A percentile compares a stretch with the other conserved stretches of the same genome.
phyloP scores from a whole-genome alignment of 2,113 vertebrate genomes.

The Salvelinus fontinalis region DNA sequence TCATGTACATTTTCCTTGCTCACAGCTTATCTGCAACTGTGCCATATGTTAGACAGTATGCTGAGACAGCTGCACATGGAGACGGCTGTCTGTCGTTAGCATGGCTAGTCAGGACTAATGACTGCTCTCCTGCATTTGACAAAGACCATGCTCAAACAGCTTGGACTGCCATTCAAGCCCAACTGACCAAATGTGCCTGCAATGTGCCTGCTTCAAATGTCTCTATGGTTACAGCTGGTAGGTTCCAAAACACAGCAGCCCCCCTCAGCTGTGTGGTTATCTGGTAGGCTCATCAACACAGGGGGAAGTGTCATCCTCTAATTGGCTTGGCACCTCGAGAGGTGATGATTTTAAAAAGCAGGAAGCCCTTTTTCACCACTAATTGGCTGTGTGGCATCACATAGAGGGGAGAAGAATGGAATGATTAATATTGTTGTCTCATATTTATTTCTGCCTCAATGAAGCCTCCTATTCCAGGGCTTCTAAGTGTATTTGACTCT shows the following conservation, averaged over 20 bases:
- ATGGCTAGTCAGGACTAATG: neutral
- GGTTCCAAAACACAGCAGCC: too few species aligned
- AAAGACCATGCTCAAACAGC: too few species aligned
- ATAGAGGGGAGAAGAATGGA: slow-evolving; percentile 42
- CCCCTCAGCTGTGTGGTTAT: neutral
- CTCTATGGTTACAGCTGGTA: slow-evolving; percentile 54
- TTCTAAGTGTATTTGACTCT: too few species aligned
- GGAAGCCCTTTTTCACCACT: slow-evolving; percentile 50
- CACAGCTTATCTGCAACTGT: neutral
- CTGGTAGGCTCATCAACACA: slow-evolving; percentile 18
- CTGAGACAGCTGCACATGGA: slow-evolving; percentile 18
- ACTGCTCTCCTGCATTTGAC: too few species aligned
- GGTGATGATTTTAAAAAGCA: slow-evolving; percentile 64
- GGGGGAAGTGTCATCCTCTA: slow-evolving; percentile 53
- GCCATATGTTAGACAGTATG: slow-evolving; percentile 26
- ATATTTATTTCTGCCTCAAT: too few species aligned
- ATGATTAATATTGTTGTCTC: slow-evolving; percentile 2
- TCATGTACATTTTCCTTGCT: neutral
- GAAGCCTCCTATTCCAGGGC: too few species aligned
- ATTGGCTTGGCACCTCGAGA: slow-evolving; percentile 68
- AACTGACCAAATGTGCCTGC: neutral
- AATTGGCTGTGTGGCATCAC: slow-evolving; percentile 60
- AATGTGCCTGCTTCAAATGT: slow-evolving; percentile 28
- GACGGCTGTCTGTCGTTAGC: neutral
- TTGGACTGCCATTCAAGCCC: too few species aligned